Evolutionary conservation across 2,797 vertebrate species (phyloP), one percentile per base, ranked within the genome.

Genomic region (Erethizon dorsatum): DNA sequence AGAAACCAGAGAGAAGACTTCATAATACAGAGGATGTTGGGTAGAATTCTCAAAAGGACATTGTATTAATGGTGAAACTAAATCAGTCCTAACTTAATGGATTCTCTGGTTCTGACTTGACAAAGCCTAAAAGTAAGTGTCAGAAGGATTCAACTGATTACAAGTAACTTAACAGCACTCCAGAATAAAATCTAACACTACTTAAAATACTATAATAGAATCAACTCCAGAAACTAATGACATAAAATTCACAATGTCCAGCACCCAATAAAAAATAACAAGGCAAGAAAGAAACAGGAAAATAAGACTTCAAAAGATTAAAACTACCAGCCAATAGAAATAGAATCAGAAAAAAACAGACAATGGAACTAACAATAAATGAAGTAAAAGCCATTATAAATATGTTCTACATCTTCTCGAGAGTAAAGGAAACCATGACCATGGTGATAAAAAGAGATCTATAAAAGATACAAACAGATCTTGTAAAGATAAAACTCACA

Each of bases 221-320:
- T 88, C 52, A 83, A 84, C 57, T 63, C 63, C 17, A 47, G 45
- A 52, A 71, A 88, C 37, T 47, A 91, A 79, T 14, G 78, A 83
- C 31, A 57, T n/a, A 89, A 96, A 90, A 95, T 84, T 80, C 79
- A 88, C 88, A 77, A 41, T 56, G 47, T 52, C 56, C 69, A 88
- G 45, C 33, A 84, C 59, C 47, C 33, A 84, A 75, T 69, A 89
- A 93, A 94, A 71, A 86, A 86, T 95, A 86, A 86, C 22, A 89
- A 95, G 57, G 54, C 80, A 92, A 61, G 67, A 86, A 83, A 67
- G 14, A 6, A 96, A 63, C 5, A 82, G 31, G 50, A 78, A 91
- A 85, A 79, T 50, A 91, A 85, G 31, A 56, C 13, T 57, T 20
- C 77, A 93, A 91, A 75, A 13, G 56, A 26, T 20, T 14, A 52